phyloP scores from a whole-genome alignment of 2,888 invertebrate genomes.

The Zelleria hepariella region DNA sequence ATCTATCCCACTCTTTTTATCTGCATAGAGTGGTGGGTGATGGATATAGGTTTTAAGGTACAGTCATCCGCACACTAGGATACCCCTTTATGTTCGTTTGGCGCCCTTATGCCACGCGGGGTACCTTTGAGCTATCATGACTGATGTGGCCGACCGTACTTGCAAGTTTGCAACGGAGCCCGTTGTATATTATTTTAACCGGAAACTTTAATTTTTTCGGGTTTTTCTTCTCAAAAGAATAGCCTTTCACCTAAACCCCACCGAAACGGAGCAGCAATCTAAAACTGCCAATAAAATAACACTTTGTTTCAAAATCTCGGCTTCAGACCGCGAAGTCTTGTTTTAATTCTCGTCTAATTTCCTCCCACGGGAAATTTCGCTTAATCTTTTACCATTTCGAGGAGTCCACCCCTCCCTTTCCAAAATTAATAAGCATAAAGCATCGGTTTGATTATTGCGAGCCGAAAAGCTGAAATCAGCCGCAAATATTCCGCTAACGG shows the following conservation, averaged over 20 bases:
- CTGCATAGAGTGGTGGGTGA: no score
- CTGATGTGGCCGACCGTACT: no score
- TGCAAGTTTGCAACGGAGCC: no score
- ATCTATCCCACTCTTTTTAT: no score
- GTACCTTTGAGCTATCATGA: no score
- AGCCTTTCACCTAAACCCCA: neutral
- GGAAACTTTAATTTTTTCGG: neutral
- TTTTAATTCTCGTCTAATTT: conserved; percentile 43
- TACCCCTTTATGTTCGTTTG: no score
- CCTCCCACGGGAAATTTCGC: conserved; percentile 16
- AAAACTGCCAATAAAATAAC: neutral
- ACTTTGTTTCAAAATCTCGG: neutral
- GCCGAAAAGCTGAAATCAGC: neutral
- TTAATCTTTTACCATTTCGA: neutral
- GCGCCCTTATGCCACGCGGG: no score
- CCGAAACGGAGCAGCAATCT: neutral
- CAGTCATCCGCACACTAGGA: no score
- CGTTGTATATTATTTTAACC: no score
- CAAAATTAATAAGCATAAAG: neutral
- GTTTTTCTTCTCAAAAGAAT: neutral
- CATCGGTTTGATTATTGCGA: neutral
- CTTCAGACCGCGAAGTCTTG: neutral
- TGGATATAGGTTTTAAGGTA: no score
- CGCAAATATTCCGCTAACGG: no score
- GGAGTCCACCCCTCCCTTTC: neutral